Conservation (phyloP, 2,888 invertebrate genomes). For the Microctonus hyperodae region DNA sequence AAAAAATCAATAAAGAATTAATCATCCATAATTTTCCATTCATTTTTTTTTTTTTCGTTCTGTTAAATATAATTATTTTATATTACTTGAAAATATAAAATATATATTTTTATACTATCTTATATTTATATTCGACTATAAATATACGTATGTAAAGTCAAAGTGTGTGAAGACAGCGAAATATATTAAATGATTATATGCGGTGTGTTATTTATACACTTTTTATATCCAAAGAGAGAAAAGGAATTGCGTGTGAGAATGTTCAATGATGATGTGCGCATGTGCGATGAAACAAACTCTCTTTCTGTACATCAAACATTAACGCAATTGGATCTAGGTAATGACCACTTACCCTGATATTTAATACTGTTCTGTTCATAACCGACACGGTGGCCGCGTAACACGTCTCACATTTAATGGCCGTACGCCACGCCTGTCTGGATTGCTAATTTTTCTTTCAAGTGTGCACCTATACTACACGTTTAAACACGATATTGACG, state of each 20-base stretch:
- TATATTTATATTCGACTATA: no score
- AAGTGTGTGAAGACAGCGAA: no score
- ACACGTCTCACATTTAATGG: conserved; percentile 37
- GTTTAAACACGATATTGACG: no score
- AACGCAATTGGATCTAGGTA: conserved; percentile 48
- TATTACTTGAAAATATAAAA: not conserved
- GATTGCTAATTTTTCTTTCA: conserved; percentile 40
- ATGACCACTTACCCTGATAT: conserved; percentile 42
- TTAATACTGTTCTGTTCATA: conserved; percentile 35
- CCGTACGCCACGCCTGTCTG: conserved; percentile 34
- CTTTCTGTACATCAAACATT: no score
- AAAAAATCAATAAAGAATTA: conserved; percentile 14
- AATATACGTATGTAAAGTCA: no score
- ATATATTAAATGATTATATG: no score
- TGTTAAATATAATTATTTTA: not conserved
- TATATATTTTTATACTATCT: no score
- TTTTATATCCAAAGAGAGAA: no score
- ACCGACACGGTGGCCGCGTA: conserved; percentile 33
- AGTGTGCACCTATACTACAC: conserved; percentile 11
- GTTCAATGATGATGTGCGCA: no score
- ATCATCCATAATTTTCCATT: conserved; percentile 2
- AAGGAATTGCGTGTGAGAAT: no score
- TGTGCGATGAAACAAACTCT: no score
- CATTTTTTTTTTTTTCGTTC: not conserved
- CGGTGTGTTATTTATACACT: no score